Percentiles rank a stretch among this genome's conserved stretches.
These are phyloP conservation scores for Hipposideros armiger DNA, from an alignment of 2,113 vertebrate genomes.

Conservation along the genomic window DNA sequence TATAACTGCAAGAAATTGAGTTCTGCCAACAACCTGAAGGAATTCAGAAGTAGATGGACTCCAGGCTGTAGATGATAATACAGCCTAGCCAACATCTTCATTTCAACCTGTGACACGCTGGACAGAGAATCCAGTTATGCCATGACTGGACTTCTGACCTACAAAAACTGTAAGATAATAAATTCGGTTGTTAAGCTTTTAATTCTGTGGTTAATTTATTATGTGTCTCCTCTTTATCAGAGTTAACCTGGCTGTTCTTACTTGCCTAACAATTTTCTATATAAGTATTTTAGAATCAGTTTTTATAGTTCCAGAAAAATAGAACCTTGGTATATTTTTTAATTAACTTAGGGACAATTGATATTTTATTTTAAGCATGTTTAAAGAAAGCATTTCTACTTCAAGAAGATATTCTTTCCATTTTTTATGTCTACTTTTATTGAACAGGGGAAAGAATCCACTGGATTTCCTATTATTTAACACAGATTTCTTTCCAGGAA, in stretches of 20 bases:
- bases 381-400: not conserved
- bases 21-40: not conserved
- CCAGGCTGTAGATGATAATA: not conserved
- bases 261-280: not conserved
- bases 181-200: not conserved
- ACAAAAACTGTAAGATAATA: not conserved
- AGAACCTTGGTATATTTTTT: not conserved
- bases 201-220: not conserved
- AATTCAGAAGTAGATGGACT: not conserved
- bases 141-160: not conserved
- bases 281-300: not conserved
- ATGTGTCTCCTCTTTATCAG: not conserved
- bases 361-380: not conserved
- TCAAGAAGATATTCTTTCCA: not conserved
- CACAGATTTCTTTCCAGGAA: not conserved
- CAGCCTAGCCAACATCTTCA: not conserved
- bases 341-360: slow-evolving; percentile 11
- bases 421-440: not conserved
- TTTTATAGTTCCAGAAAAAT: not conserved
- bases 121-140: not conserved
- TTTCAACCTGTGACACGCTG: not conserved
- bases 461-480: not conserved
- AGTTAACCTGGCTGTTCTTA: not conserved
- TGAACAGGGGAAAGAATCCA: not conserved
- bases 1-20: not conserved